These are phyloP conservation scores for Quadroppia sp. DNA, from an alignment of 2,888 invertebrate species.

Conservation along the genomic window DNA sequence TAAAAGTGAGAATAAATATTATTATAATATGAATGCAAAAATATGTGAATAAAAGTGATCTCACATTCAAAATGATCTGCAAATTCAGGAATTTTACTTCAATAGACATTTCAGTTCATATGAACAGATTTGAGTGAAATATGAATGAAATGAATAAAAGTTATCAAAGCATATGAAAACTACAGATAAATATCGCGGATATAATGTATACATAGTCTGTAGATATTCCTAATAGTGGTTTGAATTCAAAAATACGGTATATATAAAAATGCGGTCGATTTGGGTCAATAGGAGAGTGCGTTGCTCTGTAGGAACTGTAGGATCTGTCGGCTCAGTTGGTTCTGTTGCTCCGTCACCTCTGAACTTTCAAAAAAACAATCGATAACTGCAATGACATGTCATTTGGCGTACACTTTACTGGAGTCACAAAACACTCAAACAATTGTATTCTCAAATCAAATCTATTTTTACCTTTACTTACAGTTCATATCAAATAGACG, in stretches of 20 bases:
- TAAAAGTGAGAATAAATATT: neutral
- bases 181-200: neutral
- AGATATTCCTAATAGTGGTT: neutral
- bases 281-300: neutral
- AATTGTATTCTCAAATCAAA: neutral
- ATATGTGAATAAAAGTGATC: neutral
- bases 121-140: neutral
- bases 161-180: neutral
- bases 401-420: neutral
- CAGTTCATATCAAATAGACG: no score
- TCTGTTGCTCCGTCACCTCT: constrained; percentile 8
- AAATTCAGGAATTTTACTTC: neutral
- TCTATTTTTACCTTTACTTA: neutral
- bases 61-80: neutral
- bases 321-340: no score
- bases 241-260: neutral
- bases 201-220: neutral
- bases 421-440: neutral
- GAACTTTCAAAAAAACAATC: constrained; percentile 11
- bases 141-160: neutral
- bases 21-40: neutral
- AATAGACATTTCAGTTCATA: neutral
- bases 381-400: neutral
- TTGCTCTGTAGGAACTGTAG: no score
- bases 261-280: neutral